A percentile compares a stretch with the other conserved stretches of the same genome.
Evolutionary conservation across 2,113 vertebrate genomes (phyloP).

Genomic region (Leptosomus discolor): DNA sequence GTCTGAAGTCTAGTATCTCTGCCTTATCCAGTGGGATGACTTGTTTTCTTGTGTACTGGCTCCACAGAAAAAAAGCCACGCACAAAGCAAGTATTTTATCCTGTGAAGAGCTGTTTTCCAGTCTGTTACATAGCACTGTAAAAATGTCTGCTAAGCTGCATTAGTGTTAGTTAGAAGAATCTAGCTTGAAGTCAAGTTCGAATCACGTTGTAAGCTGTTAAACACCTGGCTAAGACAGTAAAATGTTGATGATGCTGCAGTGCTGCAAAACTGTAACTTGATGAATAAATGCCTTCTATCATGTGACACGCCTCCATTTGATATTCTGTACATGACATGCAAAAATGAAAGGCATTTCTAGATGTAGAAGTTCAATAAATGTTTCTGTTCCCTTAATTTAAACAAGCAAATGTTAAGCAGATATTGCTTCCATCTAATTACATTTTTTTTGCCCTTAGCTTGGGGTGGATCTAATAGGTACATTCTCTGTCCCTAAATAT

Average conservation of each 20-base stretch:
- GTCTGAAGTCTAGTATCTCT: background rate
- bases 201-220: background rate
- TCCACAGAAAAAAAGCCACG: background rate
- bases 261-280: background rate
- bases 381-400: background rate
- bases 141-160: background rate
- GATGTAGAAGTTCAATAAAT: background rate
- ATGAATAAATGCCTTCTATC: background rate
- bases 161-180: background rate
- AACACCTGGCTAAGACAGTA: background rate
- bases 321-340: background rate
- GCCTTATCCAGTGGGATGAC: background rate
- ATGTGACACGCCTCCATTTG: background rate
- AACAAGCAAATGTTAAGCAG: background rate
- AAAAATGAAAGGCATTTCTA: background rate
- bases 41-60: background rate
- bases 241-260: background rate
- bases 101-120: background rate
- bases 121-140: background rate
- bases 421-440: background rate
- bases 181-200: background rate
- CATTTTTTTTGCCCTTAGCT: background rate
- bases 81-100: background rate
- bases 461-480: background rate
- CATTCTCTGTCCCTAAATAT: background rate